These are phyloP conservation scores for Drosophila kurseongensis DNA, from an alignment of 1,140 invertebrate genomes.

Conservation along the genomic window DNA sequence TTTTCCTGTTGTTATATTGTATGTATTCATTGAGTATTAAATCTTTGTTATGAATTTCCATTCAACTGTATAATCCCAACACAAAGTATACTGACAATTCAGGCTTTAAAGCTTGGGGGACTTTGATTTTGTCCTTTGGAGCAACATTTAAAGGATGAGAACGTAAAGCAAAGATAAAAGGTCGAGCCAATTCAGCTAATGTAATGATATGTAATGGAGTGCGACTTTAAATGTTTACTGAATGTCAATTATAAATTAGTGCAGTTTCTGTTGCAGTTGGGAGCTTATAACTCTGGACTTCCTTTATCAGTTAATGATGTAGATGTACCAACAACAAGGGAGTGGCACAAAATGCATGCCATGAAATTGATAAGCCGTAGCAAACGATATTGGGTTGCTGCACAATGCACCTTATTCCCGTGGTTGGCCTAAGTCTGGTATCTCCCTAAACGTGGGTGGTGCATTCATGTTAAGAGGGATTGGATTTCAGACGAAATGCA, in stretches of 20 bases:
- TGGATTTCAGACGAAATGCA: slow-evolving; percentile 34
- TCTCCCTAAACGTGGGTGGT: neutral
- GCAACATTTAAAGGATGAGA: too few relatives aligned
- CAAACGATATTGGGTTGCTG: too few relatives aligned
- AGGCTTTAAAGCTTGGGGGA: too few relatives aligned
- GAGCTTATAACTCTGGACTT: slow-evolving; percentile 39
- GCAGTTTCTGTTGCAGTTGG: neutral
- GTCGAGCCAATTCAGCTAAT: neutral
- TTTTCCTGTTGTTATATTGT: too few relatives aligned
- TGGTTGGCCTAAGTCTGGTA: neutral
- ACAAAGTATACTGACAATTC: too few relatives aligned
- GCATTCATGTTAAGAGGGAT: neutral
- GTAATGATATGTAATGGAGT: neutral
- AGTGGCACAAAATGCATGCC: too few relatives aligned
- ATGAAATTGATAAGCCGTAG: too few relatives aligned
- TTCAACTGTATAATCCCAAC: too few relatives aligned
- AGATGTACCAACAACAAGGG: neutral
- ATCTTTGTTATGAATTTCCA: slow-evolving; percentile 2
- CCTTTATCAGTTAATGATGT: slow-evolving; percentile 38
- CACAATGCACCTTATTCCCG: too few relatives aligned
- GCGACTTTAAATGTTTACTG: neutral
- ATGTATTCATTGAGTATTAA: too few relatives aligned
- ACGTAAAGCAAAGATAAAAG: neutral
- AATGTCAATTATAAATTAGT: neutral
- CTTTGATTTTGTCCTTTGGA: too few relatives aligned